A percentile compares a stretch with the other conserved stretches of the same genome.
These are phyloP conservation scores for Sycobia sp. DNA, from an alignment of 1,140 invertebrate species.

Conservation along the genomic window DNA sequence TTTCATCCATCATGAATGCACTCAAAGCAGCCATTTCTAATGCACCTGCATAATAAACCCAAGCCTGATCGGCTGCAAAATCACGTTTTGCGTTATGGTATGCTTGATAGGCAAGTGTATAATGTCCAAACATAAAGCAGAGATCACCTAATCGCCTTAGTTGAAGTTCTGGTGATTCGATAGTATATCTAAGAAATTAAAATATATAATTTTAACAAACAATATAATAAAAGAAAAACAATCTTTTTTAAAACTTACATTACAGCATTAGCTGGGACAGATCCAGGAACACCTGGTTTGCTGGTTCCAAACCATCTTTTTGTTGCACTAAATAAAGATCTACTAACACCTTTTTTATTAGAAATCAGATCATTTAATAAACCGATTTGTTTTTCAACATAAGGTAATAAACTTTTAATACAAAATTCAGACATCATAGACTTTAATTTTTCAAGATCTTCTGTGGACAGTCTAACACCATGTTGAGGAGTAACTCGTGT, in stretches of 20 bases:
- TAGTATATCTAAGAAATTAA: conserved; percentile 70
- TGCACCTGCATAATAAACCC: conserved; percentile 95
- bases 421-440: conserved; percentile 88
- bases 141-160: conserved; percentile 90
- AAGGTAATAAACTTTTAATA: conserved; percentile 84
- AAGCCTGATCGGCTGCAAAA: conserved; percentile 94
- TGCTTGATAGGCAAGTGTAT: conserved; percentile 87
- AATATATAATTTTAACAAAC: neutral
- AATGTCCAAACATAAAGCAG: conserved; percentile 95
- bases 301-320: conserved; percentile 93
- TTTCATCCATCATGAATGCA: conserved; percentile 86
- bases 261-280: conserved; percentile 75
- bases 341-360: conserved; percentile 89
- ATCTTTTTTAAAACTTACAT: conserved; percentile 75
- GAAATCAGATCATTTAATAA: conserved; percentile 82
- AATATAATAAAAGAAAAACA: conserved; percentile 6
- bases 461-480: conserved; percentile 76
- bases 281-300: conserved; percentile 73
- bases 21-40: conserved; percentile 94
- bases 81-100: conserved; percentile 97
- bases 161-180: conserved; percentile 91
- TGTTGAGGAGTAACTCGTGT: conserved; percentile 61
- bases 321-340: conserved; percentile 90
- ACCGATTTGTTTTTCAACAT: conserved; percentile 85
- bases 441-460: conserved; percentile 84